These are phyloP conservation scores for Drosophila mayaguana DNA, from an alignment of 2,888 invertebrate genomes.

Conservation along the genomic window DNA sequence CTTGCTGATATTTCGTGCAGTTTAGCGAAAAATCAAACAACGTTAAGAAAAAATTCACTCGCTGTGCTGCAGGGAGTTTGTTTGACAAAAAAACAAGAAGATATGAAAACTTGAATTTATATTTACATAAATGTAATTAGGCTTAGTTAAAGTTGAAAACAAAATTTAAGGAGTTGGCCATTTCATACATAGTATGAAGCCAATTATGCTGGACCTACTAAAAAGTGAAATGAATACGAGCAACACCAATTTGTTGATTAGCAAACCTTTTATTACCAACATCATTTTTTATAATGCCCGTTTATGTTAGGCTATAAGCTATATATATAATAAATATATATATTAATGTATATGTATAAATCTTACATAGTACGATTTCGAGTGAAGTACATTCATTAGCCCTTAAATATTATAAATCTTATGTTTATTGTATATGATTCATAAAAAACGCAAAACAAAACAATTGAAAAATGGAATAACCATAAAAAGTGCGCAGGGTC, in stretches of 20 bases:
- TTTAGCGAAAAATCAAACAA: slow-evolving; percentile 51
- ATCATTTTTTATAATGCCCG: slow-evolving; percentile 66
- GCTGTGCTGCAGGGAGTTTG: slow-evolving; percentile 51
- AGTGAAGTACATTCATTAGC: slow-evolving; percentile 80
- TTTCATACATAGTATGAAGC: slow-evolving; percentile 62
- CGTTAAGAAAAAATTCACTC: slow-evolving; percentile 32
- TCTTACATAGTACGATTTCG: slow-evolving; percentile 75
- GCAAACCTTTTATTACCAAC: slow-evolving; percentile 62
- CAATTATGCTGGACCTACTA: slow-evolving; percentile 31
- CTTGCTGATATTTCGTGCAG: slow-evolving; percentile 52
- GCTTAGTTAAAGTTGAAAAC: slow-evolving; percentile 31
- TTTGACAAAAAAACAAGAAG: slow-evolving; percentile 14
- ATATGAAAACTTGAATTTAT: slow-evolving; percentile 52
- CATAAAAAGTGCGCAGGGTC: slow-evolving; percentile 49
- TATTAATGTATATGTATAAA: slow-evolving; percentile 54
- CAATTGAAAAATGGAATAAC: slow-evolving; percentile 11
- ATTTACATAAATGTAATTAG: slow-evolving; percentile 42
- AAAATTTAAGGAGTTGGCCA: slow-evolving; percentile 36
- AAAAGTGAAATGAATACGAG: slow-evolving; percentile 29
- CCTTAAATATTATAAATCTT: slow-evolving; percentile 61
- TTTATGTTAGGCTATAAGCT: slow-evolving; percentile 76
- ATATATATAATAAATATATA: slow-evolving; percentile 50
- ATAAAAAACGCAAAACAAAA: slow-evolving; percentile 31
- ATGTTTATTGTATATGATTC: slow-evolving; percentile 50
- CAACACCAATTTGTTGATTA: slow-evolving; percentile 77